A percentile compares a stretch with the other conserved stretches of the same genome.
Evolutionary conservation across 2,113 vertebrate genomes (phyloP).

Genomic region (Dermatemys mawii): DNA sequence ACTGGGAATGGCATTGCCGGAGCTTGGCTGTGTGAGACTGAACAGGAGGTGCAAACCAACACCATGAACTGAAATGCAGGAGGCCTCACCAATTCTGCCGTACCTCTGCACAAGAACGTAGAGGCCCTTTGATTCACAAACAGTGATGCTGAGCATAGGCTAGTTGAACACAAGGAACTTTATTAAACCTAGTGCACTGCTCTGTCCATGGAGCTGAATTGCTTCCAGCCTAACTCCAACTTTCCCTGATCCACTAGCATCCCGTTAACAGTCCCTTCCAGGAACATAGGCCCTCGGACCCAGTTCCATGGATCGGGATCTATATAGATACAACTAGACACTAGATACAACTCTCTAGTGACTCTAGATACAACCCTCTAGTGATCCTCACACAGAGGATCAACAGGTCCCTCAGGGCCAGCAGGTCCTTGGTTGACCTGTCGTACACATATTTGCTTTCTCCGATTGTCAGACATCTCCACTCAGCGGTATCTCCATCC

Average conservation of each 20-base stretch:
- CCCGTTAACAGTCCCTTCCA: not conserved
- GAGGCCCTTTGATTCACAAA: too few species aligned
- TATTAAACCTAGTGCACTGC: not conserved
- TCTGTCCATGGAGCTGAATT: not conserved
- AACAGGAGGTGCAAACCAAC: conserved; percentile 1
- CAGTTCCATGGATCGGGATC: not conserved
- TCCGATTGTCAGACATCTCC: not conserved
- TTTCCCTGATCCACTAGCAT: not conserved
- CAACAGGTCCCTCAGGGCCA: too few species aligned
- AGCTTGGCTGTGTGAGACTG: not conserved
- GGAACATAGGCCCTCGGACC: not conserved
- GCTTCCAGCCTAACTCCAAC: not conserved
- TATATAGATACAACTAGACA: too few species aligned
- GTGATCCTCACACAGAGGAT: too few species aligned
- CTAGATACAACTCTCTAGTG: not conserved
- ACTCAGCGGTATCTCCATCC: not conserved
- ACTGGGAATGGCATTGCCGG: not conserved
- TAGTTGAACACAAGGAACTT: too few species aligned
- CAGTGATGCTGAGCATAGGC: too few species aligned
- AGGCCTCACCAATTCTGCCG: not conserved
- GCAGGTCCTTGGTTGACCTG: not conserved
- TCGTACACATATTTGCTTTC: not conserved
- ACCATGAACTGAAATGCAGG: not conserved
- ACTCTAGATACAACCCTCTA: not conserved
- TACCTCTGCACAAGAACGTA: not conserved